These are phyloP conservation scores for Plotosus lineatus DNA, from an alignment of 2,113 vertebrate species.

Conservation along the genomic window DNA sequence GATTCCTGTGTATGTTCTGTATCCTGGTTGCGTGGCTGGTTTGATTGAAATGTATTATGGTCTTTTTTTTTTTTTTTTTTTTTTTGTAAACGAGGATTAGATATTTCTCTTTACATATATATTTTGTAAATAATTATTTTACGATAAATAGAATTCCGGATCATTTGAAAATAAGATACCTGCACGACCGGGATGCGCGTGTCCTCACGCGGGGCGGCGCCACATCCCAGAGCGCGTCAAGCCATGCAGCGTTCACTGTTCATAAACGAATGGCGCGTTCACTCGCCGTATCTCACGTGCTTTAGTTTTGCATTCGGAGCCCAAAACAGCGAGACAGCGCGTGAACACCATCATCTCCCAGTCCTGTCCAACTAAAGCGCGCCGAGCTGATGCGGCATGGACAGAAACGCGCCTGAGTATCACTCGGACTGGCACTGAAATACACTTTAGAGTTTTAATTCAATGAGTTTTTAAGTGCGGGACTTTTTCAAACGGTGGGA, in stretches of 20 bases:
- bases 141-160: too few species aligned
- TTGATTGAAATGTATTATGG: too few species aligned
- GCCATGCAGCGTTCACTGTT: neutral
- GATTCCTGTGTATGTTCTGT: too few species aligned
- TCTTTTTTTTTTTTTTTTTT: too few species aligned
- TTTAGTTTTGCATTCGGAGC: neutral
- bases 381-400: slow-evolving; percentile 13
- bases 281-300: neutral
- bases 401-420: neutral
- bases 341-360: neutral
- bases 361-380: neutral
- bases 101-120: too few species aligned
- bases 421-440: neutral
- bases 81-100: too few species aligned
- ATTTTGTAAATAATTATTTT: too few species aligned
- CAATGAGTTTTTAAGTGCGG: neutral
- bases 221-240: neutral
- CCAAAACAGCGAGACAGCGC: neutral
- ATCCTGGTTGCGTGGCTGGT: too few species aligned
- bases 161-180: too few species aligned
- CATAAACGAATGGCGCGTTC: slow-evolving; percentile 29
- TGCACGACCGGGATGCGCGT: neutral
- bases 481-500: too few species aligned
- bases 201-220: slow-evolving; percentile 11
- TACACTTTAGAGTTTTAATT: neutral